These are phyloP conservation scores for Brachionus paranguensis DNA, from an alignment of 1,140 invertebrate genomes.

Conservation along the genomic window DNA sequence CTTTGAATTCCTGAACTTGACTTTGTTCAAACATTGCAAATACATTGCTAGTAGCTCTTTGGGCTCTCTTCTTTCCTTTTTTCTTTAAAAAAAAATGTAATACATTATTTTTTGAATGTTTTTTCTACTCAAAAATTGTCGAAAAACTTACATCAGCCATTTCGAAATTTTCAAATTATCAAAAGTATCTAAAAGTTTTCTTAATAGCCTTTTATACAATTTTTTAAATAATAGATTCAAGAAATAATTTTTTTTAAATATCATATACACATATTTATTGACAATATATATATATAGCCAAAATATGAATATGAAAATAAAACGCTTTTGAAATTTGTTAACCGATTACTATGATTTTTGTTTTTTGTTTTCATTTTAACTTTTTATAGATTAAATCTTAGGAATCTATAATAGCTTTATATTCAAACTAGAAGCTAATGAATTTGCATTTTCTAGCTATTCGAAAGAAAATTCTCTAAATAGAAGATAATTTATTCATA, in stretches of 20 bases:
- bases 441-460: neutral
- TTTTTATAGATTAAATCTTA: neutral
- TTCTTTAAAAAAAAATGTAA: neutral
- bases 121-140: neutral
- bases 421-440: neutral
- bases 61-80: conserved; percentile 43
- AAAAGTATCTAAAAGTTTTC: neutral
- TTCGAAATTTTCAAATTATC: neutral
- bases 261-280: too few species aligned
- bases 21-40: conserved; percentile 52
- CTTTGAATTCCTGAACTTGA: conserved; percentile 70
- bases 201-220: neutral
- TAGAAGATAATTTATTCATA: neutral
- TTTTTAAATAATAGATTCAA: neutral
- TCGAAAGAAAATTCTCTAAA: neutral
- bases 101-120: neutral
- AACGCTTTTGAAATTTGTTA: neutral
- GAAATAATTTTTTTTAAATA: neutral
- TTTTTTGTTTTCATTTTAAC: neutral
- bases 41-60: conserved; percentile 52
- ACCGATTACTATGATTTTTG: neutral
- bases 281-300: too few species aligned
- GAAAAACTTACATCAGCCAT: conserved; percentile 4
- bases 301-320: neutral
- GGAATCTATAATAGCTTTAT: neutral